These are phyloP conservation scores for Rhodinocichla rosea DNA, from an alignment of 2,113 vertebrate genomes.

Conservation along the genomic window DNA sequence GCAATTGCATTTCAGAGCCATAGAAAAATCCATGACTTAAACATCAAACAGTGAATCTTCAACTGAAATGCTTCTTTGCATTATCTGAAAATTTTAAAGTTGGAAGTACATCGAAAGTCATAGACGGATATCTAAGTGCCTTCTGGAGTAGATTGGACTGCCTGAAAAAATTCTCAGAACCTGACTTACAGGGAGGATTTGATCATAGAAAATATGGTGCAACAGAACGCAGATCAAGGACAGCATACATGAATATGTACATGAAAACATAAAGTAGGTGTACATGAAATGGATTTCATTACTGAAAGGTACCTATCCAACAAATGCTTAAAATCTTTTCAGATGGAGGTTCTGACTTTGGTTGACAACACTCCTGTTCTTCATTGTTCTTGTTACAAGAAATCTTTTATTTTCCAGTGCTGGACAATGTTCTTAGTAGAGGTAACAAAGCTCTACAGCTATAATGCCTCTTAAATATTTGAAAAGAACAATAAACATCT, in stretches of 20 bases:
- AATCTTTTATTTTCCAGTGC: not conserved
- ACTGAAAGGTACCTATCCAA: not conserved
- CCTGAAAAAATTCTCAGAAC: not conserved
- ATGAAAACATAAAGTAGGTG: not conserved
- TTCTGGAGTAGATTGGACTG: not conserved
- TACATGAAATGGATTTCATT: not conserved
- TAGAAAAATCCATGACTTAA: conserved; percentile 20
- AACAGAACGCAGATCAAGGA: not conserved
- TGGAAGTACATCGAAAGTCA: not conserved
- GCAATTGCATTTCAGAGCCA: not conserved
- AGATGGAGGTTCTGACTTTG: not conserved
- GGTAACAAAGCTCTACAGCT: not conserved
- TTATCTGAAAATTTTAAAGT: not conserved
- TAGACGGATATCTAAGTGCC: not conserved
- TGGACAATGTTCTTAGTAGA: not conserved
- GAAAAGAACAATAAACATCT: not conserved
- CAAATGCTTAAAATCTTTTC: not conserved
- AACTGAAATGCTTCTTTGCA: not conserved
- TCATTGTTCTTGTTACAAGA: not conserved
- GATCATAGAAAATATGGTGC: not conserved
- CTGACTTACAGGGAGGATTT: not conserved
- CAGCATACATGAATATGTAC: not conserved
- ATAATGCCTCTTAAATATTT: not conserved
- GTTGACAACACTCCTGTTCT: not conserved
- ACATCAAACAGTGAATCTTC: conserved; percentile 16